Percentiles rank a stretch among this genome's conserved stretches.
These are phyloP conservation scores for Latrodectus elegans DNA, from an alignment of 2,888 invertebrate genomes.

Conservation along the genomic window DNA sequence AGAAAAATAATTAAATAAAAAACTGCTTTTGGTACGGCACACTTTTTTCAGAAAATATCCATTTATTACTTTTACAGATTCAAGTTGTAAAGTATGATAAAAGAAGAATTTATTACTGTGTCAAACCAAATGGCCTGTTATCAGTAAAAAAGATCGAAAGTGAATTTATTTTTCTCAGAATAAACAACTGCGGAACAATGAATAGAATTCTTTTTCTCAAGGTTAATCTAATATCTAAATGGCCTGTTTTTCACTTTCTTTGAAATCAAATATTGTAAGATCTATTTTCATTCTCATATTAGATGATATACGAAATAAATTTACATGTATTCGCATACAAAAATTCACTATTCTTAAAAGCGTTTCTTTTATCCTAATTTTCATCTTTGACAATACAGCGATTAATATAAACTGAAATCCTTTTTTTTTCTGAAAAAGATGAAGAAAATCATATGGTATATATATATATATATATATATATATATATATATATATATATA, in stretches of 20 bases:
- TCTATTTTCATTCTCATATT: no score
- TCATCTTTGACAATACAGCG: no score
- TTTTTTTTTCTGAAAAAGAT: no score
- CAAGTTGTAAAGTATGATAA: background rate
- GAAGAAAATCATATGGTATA: no score
- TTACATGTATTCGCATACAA: background rate
- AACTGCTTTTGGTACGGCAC: no score
- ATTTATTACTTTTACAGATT: no score
- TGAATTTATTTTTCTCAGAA: background rate
- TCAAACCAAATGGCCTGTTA: conserved; percentile 9
- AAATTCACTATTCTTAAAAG: background rate
- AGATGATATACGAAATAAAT: background rate
- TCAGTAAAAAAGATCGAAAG: background rate
- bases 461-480: no score
- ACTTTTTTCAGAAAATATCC: no score
- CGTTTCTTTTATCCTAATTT: no score
- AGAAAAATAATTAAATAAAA: no score
- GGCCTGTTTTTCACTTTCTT: background rate
- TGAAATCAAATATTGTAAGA: background rate
- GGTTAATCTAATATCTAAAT: background rate
- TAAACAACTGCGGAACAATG: background rate
- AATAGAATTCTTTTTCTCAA: background rate
- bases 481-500: no score
- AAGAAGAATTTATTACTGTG: background rate
- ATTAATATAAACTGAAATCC: no score